Evolutionary conservation across 2,113 vertebrate genomes (phyloP), one percentile per base, ranked within the genome.

Genomic region (Myotis davidii): DNA sequence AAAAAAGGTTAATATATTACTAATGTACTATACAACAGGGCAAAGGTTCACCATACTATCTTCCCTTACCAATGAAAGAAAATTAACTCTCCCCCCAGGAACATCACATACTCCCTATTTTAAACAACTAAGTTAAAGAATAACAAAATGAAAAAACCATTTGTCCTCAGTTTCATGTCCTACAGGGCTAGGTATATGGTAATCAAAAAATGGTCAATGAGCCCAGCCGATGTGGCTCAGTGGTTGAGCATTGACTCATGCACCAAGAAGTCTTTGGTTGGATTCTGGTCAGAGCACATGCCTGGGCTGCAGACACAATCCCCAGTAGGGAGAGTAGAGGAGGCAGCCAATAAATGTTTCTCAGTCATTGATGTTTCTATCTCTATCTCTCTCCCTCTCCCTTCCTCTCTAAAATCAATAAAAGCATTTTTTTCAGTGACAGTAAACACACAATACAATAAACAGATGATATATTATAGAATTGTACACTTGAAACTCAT

Each of bases 1-100:
- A 73, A 87, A 78, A 79, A 69, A 64, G 8, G 97, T 98, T 97
- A 97, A 98, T 98, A 89, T 94, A 96, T 97, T 76, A 98, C 98
- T 96, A 94, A 97, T 84, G 74, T 96, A 97, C 37, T 89, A 85
- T 89, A 59, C 23, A 97, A 96, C 70, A 95, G 96, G 91, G 93
- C 98, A 98, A 98, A 98, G 96, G 95, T 97, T 95, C 93, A 94
- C 92, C 88, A 88, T 85, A 94, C 61, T 59, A 72, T 70, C 81
- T 79, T 89, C 48, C 87, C 91, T 95, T 95, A 89, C 65, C 64
- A 92, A 5, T 92, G 39, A 85, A 94, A 97, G 61, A 61, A 96
- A 96, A 94, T 93, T 89, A 95, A 81, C 85, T 92, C 23, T 25
- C 61, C 94, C 72, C 56, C 10, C 73, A 92, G 61, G 48, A 94